phyloP scores from a whole-genome alignment of 2,797 vertebrate genomes.

The Poecilia velifera region DNA sequence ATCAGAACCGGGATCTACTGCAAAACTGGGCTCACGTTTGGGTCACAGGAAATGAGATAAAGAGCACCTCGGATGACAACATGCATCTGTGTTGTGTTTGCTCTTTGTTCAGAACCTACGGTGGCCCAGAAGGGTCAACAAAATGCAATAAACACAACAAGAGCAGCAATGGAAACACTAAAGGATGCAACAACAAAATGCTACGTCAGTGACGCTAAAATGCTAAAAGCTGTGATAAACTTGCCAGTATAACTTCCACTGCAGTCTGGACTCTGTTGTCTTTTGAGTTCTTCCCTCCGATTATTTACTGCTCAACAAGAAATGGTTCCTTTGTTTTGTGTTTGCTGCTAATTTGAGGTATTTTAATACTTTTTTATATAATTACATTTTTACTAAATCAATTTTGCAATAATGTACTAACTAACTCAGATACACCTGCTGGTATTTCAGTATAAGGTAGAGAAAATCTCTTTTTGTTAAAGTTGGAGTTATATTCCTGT shows the following conservation, averaged over 20 bases:
- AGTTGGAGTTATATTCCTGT: slow-evolving; percentile 15
- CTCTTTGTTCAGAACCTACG: neutral
- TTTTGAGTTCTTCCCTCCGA: neutral
- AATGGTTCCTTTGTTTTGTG: neutral
- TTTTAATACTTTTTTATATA: neutral
- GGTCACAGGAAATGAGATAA: neutral
- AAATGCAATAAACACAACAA: neutral
- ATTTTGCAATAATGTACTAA: neutral
- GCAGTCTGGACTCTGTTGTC: neutral
- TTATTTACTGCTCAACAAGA: neutral
- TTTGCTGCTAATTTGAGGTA: neutral
- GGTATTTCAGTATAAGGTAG: neutral
- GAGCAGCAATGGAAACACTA: neutral
- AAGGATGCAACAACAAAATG: neutral
- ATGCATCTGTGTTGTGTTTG: neutral
- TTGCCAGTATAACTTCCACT: neutral
- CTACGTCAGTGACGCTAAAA: neutral
- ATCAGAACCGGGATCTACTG: neutral
- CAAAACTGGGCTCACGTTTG: neutral
- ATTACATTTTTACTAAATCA: neutral
- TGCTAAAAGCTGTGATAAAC: neutral
- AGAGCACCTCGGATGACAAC: neutral
- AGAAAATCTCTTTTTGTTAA: neutral
- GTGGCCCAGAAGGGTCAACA: neutral
- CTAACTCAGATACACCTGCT: neutral